Evolutionary conservation across 2,888 invertebrate species (phyloP).

Genomic region (Apodemia duryi): DNA sequence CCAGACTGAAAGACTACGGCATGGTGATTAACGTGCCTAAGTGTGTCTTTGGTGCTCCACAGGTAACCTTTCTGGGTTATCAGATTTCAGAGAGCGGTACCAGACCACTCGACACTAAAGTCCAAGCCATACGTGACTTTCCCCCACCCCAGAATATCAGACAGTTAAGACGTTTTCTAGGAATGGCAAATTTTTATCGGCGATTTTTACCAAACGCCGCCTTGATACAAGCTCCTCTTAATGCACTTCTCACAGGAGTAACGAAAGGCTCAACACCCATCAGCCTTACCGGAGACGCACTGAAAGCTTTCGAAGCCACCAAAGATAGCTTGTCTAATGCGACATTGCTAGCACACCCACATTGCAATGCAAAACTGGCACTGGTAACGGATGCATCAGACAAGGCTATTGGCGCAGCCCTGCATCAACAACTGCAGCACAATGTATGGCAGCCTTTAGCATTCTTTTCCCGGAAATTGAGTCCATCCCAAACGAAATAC

Average conservation of each 20-base stretch:
- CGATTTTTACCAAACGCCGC: conserved; percentile 1
- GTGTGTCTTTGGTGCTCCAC: conserved; percentile 18
- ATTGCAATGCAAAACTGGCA: conserved; percentile 4
- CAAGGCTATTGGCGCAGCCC: neutral
- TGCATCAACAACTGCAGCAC: neutral
- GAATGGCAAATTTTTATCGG: conserved; percentile 6
- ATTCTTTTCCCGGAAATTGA: conserved; percentile 7
- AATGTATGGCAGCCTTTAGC: neutral
- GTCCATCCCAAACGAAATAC: too few species aligned
- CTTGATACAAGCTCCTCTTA: neutral
- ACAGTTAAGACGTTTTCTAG: conserved; percentile 1
- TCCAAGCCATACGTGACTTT: conserved; percentile 1
- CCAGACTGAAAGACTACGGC: conserved; percentile 19
- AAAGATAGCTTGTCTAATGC: conserved; percentile 6
- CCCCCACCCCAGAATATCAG: neutral
- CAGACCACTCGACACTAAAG: conserved; percentile 13
- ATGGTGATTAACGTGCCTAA: conserved; percentile 17
- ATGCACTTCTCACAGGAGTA: neutral
- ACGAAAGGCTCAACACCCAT: too few species aligned
- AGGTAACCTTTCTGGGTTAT: conserved; percentile 20
- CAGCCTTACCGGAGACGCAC: neutral
- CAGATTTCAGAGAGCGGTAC: neutral
- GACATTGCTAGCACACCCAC: conserved; percentile 7
- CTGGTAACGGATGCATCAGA: neutral
- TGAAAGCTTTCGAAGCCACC: neutral